Conservation (phyloP, 1,140 invertebrate genomes). For the Trichonephila inaurata region DNA sequence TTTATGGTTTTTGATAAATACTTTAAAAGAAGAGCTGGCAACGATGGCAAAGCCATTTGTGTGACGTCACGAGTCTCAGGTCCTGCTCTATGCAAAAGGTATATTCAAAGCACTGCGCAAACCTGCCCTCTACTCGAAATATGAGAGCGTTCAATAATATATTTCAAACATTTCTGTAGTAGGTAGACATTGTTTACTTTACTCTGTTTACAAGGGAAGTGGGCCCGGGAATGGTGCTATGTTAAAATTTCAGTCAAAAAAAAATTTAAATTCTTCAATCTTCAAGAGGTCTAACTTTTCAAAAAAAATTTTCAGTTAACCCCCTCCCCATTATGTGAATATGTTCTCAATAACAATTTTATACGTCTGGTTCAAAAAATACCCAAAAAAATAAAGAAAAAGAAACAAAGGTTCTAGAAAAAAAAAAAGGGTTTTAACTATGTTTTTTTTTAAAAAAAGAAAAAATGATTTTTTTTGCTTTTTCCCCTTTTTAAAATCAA, state of each 20-base stretch:
- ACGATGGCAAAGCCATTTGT: slow-evolving; percentile 17
- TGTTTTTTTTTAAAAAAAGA: slow-evolving; percentile 14
- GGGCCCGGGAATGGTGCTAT: not conserved
- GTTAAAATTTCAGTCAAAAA: slow-evolving; percentile 17
- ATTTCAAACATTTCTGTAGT: slow-evolving; percentile 25
- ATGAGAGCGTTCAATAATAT: slow-evolving; percentile 1
- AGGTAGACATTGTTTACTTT: slow-evolving; percentile 2
- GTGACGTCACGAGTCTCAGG: not conserved
- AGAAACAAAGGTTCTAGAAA: slow-evolving; percentile 17
- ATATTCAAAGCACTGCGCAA: not conserved
- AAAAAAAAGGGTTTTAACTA: slow-evolving; percentile 45
- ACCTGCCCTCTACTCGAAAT: not conserved
- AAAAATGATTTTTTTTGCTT: not conserved
- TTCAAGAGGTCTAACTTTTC: not conserved
- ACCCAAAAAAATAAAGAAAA: not conserved
- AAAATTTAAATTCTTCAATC: not conserved
- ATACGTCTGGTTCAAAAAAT: slow-evolving; percentile 19
- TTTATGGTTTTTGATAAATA: not conserved
- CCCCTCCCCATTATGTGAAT: not conserved
- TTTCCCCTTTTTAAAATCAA: not conserved
- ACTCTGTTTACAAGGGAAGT: not conserved
- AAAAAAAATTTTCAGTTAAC: not conserved
- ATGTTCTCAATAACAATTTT: slow-evolving; percentile 25
- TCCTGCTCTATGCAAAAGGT: not conserved
- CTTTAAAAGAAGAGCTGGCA: slow-evolving; percentile 11